Evolutionary conservation across 2,888 invertebrate species (phyloP).

Genomic region (Germaria angustata): DNA sequence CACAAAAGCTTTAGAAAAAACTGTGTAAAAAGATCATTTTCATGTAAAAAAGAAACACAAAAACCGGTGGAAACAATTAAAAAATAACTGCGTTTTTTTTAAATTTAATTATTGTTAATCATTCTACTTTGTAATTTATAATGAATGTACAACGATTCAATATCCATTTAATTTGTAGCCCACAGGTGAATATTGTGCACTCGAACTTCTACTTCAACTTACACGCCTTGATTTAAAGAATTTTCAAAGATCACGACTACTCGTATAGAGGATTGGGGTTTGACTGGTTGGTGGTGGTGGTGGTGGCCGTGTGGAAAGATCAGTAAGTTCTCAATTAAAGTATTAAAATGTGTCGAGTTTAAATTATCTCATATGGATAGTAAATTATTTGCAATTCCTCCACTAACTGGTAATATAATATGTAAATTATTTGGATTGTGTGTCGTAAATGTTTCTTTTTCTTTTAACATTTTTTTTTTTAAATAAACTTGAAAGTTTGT

Average conservation of each 20-base stretch:
- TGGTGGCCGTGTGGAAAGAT: neutral
- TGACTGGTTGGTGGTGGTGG: constrained; percentile 4
- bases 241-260: constrained; percentile 26
- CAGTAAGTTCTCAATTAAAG: no score
- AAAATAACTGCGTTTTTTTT: constrained; percentile 46
- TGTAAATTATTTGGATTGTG: neutral
- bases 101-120: constrained; percentile 7
- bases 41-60: neutral
- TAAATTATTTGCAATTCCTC: neutral
- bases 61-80: constrained; percentile 46
- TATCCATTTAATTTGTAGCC: constrained; percentile 48
- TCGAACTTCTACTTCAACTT: neutral
- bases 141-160: constrained; percentile 25
- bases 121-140: neutral
- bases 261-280: constrained; percentile 7
- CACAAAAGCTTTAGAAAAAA: constrained; percentile 1
- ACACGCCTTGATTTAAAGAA: constrained; percentile 2
- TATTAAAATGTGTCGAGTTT: no score
- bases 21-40: neutral
- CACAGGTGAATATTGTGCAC: neutral
- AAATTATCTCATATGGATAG: no score
- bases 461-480: no score
- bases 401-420: neutral
- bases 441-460: neutral
- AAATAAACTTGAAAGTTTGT: constrained; percentile 20